Conservation (phyloP, 2,888 invertebrate genomes). For the Stenotaenia linearis region DNA sequence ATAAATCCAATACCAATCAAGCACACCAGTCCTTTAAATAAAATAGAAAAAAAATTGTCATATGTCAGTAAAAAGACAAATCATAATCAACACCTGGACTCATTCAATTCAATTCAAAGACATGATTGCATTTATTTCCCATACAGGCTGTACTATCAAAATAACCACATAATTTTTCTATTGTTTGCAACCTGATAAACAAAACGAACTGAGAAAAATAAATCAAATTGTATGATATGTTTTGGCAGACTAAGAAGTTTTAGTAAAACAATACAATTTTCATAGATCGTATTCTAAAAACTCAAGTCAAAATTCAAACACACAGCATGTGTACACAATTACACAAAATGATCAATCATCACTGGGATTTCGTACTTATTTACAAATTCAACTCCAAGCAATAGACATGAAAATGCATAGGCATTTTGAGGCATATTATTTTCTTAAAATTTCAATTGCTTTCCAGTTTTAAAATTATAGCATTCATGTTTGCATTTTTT, state of each 20-base stretch:
- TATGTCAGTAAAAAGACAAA: not conserved
- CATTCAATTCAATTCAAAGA: not conserved
- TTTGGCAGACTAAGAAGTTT: not conserved
- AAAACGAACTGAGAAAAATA: not conserved
- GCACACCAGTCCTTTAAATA: no score
- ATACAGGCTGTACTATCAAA: not conserved
- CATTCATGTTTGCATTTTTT: constrained; percentile 5
- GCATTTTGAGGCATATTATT: constrained; percentile 7
- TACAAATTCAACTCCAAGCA: constrained; percentile 22
- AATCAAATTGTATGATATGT: not conserved
- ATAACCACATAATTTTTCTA: not conserved
- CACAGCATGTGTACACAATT: constrained; percentile 1
- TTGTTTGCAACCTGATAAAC: not conserved
- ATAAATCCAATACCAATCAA: no score
- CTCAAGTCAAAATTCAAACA: not conserved
- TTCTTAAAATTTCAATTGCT: not conserved
- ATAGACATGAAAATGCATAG: constrained; percentile 11
- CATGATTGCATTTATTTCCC: constrained; percentile 16
- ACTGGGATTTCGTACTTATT: not conserved
- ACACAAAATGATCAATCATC: not conserved
- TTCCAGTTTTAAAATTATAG: not conserved
- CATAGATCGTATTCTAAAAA: not conserved
- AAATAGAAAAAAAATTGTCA: no score
- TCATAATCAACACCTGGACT: not conserved
- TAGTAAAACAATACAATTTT: not conserved